These are phyloP conservation scores for Amphiura filiformis DNA, from an alignment of 35 echinoderm and acorn worm genomes.

Conservation along the genomic window DNA sequence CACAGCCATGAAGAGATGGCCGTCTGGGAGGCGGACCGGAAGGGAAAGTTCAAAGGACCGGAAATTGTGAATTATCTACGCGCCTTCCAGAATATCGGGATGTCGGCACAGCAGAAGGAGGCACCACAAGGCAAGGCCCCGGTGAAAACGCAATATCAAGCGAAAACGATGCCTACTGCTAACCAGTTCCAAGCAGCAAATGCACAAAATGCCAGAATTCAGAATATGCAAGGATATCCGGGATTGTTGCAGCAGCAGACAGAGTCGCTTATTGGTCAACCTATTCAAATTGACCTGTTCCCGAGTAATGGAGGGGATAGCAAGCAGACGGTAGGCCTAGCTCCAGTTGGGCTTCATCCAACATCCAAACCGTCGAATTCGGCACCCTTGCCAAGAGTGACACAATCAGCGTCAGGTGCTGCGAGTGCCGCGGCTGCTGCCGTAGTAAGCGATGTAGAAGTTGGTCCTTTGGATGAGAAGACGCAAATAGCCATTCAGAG, in stretches of 20 bases:
- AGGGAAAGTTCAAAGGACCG: constrained; percentile 52
- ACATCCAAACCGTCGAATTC: not conserved
- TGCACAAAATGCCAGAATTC: no score
- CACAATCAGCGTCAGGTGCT: not conserved
- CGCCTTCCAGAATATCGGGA: constrained; percentile 1
- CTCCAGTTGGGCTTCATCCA: not conserved
- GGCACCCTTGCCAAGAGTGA: not conserved
- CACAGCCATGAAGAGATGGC: constrained; percentile 64
- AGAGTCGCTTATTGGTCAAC: not conserved
- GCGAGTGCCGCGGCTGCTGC: not conserved
- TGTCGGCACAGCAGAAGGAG: constrained; percentile 17
- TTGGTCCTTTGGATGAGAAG: not conserved
- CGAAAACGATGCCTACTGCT: not conserved
- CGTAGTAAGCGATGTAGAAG: not conserved
- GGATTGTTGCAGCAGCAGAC: not conserved
- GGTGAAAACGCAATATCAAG: not conserved
- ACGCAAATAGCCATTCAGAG: not conserved
- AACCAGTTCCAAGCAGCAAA: no score
- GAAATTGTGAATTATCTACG: constrained; percentile 59
- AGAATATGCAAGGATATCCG: no score
- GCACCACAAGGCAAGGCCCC: not conserved
- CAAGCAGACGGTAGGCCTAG: not conserved
- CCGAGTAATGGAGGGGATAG: not conserved
- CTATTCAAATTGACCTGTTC: not conserved
- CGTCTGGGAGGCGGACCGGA: constrained; percentile 71